phyloP scores from a whole-genome alignment of 2,888 invertebrate species.

The Thumatha senex region DNA sequence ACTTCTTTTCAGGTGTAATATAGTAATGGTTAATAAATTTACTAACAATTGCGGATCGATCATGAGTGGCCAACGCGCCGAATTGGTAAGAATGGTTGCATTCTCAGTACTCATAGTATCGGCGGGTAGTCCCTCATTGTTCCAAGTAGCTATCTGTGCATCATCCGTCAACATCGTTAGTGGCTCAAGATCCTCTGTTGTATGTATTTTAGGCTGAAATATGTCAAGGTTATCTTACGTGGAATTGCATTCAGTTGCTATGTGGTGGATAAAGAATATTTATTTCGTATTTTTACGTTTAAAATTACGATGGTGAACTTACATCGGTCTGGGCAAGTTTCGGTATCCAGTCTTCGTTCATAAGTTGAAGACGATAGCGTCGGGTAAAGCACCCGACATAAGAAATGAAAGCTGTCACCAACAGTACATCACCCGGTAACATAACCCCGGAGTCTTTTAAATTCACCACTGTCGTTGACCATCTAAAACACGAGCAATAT shows the following conservation, averaged over 20 bases:
- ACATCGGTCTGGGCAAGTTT: slow-evolving; percentile 87
- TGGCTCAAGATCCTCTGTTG: slow-evolving; percentile 91
- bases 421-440: slow-evolving; percentile 94
- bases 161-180: slow-evolving; percentile 94
- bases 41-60: slow-evolving; percentile 94
- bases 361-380: slow-evolving; percentile 90
- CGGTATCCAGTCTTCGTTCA: slow-evolving; percentile 92
- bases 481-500: slow-evolving; percentile 44
- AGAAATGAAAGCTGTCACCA: slow-evolving; percentile 96
- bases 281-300: no score
- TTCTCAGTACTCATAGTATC: slow-evolving; percentile 98
- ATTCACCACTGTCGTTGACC: slow-evolving; percentile 78
- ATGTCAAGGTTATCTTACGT: neutral
- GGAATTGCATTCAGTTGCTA: no score
- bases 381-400: slow-evolving; percentile 97
- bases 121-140: slow-evolving; percentile 95
- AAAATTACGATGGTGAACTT: slow-evolving; percentile 14
- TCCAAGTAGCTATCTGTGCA: slow-evolving; percentile 96
- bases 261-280: no score
- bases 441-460: slow-evolving; percentile 88
- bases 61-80: slow-evolving; percentile 96
- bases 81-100: slow-evolving; percentile 94
- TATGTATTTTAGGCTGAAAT: slow-evolving; percentile 88
- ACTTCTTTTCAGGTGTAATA: no score
- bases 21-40: no score